A percentile compares a stretch with the other conserved stretches of the same genome.
These are phyloP conservation scores for Drosophila tropicalis DNA, from an alignment of 1,140 invertebrate genomes.

Conservation along the genomic window DNA sequence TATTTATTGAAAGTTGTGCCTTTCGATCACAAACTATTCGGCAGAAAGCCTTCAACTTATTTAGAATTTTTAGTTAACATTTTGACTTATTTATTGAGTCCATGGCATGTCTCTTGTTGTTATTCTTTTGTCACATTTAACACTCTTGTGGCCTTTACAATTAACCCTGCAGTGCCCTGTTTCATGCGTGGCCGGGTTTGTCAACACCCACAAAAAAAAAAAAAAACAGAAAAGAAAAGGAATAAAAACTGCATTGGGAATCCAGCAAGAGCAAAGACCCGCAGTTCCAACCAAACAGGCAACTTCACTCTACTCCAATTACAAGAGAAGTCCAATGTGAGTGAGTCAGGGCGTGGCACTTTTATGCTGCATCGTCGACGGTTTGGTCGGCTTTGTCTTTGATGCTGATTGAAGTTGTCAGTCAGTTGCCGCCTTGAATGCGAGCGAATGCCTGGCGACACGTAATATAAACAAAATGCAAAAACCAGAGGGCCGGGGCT, in stretches of 20 bases:
- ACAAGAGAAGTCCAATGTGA: slow-evolving; percentile 43
- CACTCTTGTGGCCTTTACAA: slow-evolving; percentile 37
- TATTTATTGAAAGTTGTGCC: too few species aligned
- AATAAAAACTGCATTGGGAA: background rate
- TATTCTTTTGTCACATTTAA: slow-evolving; percentile 16
- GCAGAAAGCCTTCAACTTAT: background rate
- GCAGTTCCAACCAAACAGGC: slow-evolving; percentile 23
- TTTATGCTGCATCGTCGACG: slow-evolving; percentile 38
- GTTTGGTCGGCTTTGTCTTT: slow-evolving; percentile 62
- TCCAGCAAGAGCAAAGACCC: slow-evolving; percentile 21
- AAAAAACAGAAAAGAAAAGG: slow-evolving; percentile 16
- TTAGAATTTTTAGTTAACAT: background rate
- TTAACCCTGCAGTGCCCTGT: slow-evolving; percentile 44
- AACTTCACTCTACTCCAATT: slow-evolving; percentile 65
- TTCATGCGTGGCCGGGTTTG: slow-evolving; percentile 51
- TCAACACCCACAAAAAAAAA: slow-evolving; percentile 62
- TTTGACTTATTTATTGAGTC: slow-evolving; percentile 9
- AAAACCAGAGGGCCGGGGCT: too few species aligned
- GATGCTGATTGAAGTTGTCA: slow-evolving; percentile 79
- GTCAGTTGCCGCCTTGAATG: slow-evolving; percentile 53
- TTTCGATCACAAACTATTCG: too few species aligned
- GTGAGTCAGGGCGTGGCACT: slow-evolving; percentile 63
- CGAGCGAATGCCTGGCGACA: slow-evolving; percentile 49
- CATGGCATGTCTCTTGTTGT: slow-evolving; percentile 1
- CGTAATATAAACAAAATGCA: slow-evolving; percentile 78